phyloP scores from a whole-genome alignment of 2,113 vertebrate species.

The Morone saxatilis region DNA sequence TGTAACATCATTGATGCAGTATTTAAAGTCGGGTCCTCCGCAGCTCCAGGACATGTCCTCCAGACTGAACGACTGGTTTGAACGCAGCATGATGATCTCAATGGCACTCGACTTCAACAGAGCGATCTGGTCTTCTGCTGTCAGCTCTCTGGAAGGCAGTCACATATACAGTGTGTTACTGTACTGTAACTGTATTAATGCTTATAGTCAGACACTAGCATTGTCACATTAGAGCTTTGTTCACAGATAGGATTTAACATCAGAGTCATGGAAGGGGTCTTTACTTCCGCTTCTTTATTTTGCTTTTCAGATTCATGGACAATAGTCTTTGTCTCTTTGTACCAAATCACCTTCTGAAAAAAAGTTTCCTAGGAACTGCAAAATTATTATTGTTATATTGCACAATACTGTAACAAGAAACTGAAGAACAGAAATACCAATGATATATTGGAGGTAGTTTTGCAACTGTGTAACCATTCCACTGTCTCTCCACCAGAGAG shows the following conservation, averaged over 20 bases:
- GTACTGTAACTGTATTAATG: background rate
- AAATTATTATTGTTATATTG: too few relatives aligned
- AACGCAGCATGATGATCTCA: slow-evolving; percentile 98
- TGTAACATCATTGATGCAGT: slow-evolving; percentile 90
- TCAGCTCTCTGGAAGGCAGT: slow-evolving; percentile 87
- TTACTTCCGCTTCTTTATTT: background rate
- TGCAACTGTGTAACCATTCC: background rate
- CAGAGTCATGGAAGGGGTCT: background rate
- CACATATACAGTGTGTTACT: background rate
- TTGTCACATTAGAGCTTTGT: background rate
- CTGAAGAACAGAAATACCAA: background rate
- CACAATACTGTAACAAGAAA: background rate
- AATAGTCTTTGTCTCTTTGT: too few relatives aligned
- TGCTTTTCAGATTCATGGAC: too few relatives aligned
- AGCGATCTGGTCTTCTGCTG: slow-evolving; percentile 95
- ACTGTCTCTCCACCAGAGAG: background rate
- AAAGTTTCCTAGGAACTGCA: background rate
- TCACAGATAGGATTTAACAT: background rate
- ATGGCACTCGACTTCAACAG: slow-evolving; percentile 97
- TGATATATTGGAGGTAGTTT: background rate
- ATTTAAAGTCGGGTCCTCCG: slow-evolving; percentile 92
- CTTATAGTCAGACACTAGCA: background rate
- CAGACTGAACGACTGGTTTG: slow-evolving; percentile 95
- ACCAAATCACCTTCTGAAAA: background rate
- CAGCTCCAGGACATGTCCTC: slow-evolving; percentile 98